Evolutionary conservation across 2,797 vertebrate species (phyloP), one percentile per base, ranked within the genome.

Genomic region (Potorous gilbertii): DNA sequence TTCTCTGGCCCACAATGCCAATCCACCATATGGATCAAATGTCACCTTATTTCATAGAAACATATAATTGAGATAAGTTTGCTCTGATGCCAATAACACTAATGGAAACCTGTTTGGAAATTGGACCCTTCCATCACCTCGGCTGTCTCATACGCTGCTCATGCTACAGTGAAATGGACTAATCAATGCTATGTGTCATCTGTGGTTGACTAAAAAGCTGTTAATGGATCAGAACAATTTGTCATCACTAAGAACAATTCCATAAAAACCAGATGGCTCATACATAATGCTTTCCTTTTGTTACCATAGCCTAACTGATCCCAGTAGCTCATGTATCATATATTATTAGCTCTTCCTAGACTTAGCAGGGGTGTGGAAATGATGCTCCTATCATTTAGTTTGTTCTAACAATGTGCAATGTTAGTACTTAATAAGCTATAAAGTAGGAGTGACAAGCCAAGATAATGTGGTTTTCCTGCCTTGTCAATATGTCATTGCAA

Each of bases 401-500:
- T 54, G 24, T 74, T 34, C 52, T 55, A 90, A 31, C 18, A 54
- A 16, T 90, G 52, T 55, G 52, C 34, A 34, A 55, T 55, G 52
- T 90, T 31, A 55, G 28, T 90, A 54, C 52, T 55, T 90, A 55
- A 90, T 54, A 55, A 87, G 28, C 54, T 74, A 87, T 55, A 16
- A 50, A 50, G 29, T 92, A 95, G 92, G 93, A 55, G 90, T 52
- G 93, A 92, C 50, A 92, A 90, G 96, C 96, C 97, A 92, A 97
- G 98, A 96, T 28, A 97, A 95, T 92, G 96, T 50, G 14, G 96
- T 96, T 97, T 96, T 97, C 95, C 97, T 89, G 92, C 96, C 96
- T 95, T 98, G 97, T 93, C 97, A 98, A 95, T 90, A 10, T 90
- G 96, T 57, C 96, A 93, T 93, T 93, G 87, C 94, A 97, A 92